Percentiles rank a stretch among this genome's conserved stretches.
These are phyloP conservation scores for Vanessa atalanta DNA, from an alignment of 1,140 invertebrate species.

Conservation along the genomic window DNA sequence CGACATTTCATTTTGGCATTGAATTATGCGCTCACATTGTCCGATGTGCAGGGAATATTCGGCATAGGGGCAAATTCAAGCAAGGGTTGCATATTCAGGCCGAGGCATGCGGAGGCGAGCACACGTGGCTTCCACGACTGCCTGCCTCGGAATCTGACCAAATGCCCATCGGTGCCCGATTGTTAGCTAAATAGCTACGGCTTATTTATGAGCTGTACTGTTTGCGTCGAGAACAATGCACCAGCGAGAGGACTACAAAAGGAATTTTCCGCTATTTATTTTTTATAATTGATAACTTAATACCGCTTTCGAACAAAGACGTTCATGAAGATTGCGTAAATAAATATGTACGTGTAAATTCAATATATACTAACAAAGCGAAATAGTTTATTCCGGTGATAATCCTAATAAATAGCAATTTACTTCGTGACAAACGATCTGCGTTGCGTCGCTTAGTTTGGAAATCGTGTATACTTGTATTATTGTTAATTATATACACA, in stretches of 20 bases:
- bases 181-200: conserved; percentile 74
- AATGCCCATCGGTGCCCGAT: conserved; percentile 75
- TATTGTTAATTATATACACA: conserved; percentile 72
- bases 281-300: conserved; percentile 11
- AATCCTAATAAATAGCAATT: conserved; percentile 78
- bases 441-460: conserved; percentile 63
- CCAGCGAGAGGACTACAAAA: conserved; percentile 38
- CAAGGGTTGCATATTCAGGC: conserved; percentile 69
- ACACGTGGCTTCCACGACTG: conserved; percentile 74
- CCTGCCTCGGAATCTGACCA: conserved; percentile 75
- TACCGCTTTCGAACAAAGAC: conserved; percentile 1
- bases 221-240: conserved; percentile 44
- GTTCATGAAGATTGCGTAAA: conserved; percentile 8
- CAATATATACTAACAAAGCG: conserved; percentile 20
- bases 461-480: conserved; percentile 73
- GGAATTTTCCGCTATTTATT: conserved; percentile 37
- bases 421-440: conserved; percentile 73
- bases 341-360: conserved; percentile 4
- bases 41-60: conserved; percentile 74
- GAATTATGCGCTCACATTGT: conserved; percentile 65
- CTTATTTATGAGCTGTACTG: conserved; percentile 70
- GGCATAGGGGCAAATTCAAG: conserved; percentile 71
- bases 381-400: conserved; percentile 45
- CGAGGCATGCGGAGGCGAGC: conserved; percentile 74
- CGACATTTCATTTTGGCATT: conserved; percentile 51